Evolutionary conservation across 1,140 invertebrate species (phyloP).

Genomic region (Drosophila paulistorum): DNA sequence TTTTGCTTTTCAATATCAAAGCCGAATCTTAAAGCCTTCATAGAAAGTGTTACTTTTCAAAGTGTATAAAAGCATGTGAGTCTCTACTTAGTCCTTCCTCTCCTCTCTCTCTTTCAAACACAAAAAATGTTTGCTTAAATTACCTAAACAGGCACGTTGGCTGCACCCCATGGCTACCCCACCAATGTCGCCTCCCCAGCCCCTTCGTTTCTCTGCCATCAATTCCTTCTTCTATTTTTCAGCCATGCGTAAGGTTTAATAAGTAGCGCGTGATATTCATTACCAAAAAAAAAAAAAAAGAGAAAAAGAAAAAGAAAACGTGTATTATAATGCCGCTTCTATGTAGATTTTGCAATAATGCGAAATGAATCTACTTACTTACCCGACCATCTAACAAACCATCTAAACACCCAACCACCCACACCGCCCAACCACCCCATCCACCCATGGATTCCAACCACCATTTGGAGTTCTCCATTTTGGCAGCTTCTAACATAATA

Average conservation of each 20-base stretch:
- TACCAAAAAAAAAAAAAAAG: constrained; percentile 39
- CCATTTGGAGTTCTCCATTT: not conserved
- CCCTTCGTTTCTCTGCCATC: constrained; percentile 2
- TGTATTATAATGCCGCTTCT: constrained; percentile 46
- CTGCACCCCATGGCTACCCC: not conserved
- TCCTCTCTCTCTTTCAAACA: not conserved
- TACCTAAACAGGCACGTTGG: constrained; percentile 70
- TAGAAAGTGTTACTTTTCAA: constrained; percentile 13
- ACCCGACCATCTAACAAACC: constrained; percentile 9
- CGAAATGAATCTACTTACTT: constrained; percentile 64
- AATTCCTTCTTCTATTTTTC: constrained; percentile 44
- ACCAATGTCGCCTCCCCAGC: not conserved
- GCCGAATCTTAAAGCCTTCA: too few relatives aligned
- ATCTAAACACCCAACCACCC: not conserved
- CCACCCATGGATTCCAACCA: not conserved
- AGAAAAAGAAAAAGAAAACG: constrained; percentile 22
- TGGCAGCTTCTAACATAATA: constrained; percentile 42
- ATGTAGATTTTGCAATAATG: constrained; percentile 78
- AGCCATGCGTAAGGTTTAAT: constrained; percentile 67
- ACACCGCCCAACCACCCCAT: constrained; percentile 26
- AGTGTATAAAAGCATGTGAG: constrained; percentile 4
- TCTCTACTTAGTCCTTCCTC: not conserved
- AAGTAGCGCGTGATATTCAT: constrained; percentile 79
- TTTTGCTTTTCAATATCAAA: too few relatives aligned
- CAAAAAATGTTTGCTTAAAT: constrained; percentile 51